Conservation (phyloP, 1,140 invertebrate genomes). For the Drosophila jambulina region DNA sequence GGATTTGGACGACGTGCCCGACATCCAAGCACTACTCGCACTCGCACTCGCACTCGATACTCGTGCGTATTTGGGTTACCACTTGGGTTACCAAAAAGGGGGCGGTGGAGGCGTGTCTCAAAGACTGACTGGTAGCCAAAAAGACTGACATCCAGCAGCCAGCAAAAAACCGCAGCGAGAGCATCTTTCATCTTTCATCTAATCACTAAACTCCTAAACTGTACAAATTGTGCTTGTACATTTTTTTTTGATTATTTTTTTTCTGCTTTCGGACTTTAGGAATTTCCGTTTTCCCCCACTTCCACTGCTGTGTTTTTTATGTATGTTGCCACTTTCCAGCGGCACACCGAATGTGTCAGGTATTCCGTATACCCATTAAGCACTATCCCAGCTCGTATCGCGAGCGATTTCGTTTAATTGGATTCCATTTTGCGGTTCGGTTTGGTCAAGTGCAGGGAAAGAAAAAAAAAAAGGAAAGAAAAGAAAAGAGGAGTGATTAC, state of each 20-base stretch:
- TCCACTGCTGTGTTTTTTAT: neutral
- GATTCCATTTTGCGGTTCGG: slow-evolving; percentile 42
- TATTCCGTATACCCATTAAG: slow-evolving; percentile 10
- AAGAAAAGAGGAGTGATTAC: slow-evolving; percentile 20
- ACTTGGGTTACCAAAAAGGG: slow-evolving; percentile 1
- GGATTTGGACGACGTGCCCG: slow-evolving; percentile 22
- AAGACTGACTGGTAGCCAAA: slow-evolving; percentile 25
- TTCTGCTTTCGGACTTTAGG: slow-evolving; percentile 17
- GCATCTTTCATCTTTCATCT: slow-evolving; percentile 53
- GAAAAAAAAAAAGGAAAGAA: neutral
- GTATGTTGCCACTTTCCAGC: slow-evolving; percentile 45
- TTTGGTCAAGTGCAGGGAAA: slow-evolving; percentile 47
- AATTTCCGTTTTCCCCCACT: slow-evolving; percentile 50
- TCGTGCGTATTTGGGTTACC: slow-evolving; percentile 32
- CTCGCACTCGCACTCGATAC: neutral
- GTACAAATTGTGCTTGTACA: slow-evolving; percentile 11
- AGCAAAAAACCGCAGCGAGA: neutral
- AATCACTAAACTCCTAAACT: slow-evolving; percentile 64
- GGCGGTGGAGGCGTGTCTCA: slow-evolving; percentile 1
- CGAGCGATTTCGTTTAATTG: slow-evolving; percentile 53
- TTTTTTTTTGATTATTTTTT: neutral
- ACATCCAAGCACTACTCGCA: neutral
- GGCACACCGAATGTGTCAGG: slow-evolving; percentile 16
- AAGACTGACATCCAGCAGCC: slow-evolving; percentile 14
- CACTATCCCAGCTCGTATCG: slow-evolving; percentile 21